A percentile compares a stretch with the other conserved stretches of the same genome.
Evolutionary conservation across 2,888 invertebrate species (phyloP).

Genomic region (Nebria brevicollis): DNA sequence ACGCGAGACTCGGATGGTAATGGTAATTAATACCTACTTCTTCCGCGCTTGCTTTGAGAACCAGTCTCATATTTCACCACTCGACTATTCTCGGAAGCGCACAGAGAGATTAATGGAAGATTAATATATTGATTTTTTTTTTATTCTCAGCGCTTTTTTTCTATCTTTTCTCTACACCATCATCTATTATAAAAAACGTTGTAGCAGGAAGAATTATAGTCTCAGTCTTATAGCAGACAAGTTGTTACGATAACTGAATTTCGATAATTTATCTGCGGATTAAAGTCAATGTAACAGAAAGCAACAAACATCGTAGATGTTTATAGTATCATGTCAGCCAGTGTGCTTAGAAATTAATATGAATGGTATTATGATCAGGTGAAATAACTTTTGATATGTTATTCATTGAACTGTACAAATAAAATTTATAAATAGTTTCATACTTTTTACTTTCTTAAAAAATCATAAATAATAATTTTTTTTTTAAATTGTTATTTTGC

Average conservation of each 20-base stretch:
- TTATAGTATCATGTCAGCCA: background rate
- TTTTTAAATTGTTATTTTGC: too few species aligned
- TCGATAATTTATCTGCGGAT: background rate
- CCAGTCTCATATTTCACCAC: constrained; percentile 39
- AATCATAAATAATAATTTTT: too few species aligned
- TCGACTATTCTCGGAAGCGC: constrained; percentile 15
- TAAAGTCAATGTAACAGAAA: background rate
- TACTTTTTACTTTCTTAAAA: too few species aligned
- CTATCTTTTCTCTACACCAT: background rate
- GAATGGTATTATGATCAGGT: background rate
- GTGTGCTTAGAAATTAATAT: background rate
- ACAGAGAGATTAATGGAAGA: constrained; percentile 25
- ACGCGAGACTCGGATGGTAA: constrained; percentile 1
- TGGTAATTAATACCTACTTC: constrained; percentile 39
- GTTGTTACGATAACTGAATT: constrained; percentile 1
- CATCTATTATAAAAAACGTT: background rate
- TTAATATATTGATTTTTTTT: constrained; percentile 34
- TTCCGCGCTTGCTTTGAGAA: constrained; percentile 22
- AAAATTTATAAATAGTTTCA: too few species aligned
- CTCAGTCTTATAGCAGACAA: background rate
- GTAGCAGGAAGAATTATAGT: background rate
- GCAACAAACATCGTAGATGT: background rate
- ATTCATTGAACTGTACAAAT: too few species aligned
- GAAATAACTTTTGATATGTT: background rate
- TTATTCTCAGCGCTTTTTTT: background rate